Evolutionary conservation across 2,888 invertebrate genomes (phyloP).

Genomic region (Nesidiocoris tenuis): DNA sequence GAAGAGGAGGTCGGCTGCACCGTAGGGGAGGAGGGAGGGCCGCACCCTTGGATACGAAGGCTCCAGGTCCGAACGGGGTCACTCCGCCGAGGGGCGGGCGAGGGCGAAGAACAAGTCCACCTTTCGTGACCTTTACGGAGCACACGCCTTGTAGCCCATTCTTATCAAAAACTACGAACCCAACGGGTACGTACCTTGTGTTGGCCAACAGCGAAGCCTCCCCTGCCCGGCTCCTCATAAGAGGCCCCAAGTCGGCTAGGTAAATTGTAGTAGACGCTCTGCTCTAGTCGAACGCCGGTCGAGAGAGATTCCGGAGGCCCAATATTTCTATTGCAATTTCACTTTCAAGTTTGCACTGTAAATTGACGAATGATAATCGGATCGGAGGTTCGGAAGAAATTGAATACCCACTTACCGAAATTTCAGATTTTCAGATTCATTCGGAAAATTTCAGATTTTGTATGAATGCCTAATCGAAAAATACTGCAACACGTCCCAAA

Average conservation of each 20-base stretch:
- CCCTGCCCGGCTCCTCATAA: too few relatives aligned
- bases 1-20: not conserved
- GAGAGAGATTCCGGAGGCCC: not conserved
- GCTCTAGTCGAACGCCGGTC: not conserved
- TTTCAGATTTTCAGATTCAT: too few relatives aligned
- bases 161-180: not conserved
- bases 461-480: too few relatives aligned
- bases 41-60: not conserved
- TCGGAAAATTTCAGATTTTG: too few relatives aligned
- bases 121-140: slow-evolving; percentile 24
- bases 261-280: not conserved
- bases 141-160: not conserved
- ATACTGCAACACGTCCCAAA: too few relatives aligned
- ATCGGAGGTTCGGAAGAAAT: too few relatives aligned
- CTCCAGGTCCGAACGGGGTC: not conserved
- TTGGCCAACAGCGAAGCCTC: not conserved
- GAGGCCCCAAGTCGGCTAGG: not conserved
- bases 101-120: slow-evolving; percentile 26
- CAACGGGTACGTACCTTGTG: not conserved
- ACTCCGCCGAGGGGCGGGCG: not conserved
- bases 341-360: too few relatives aligned
- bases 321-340: too few relatives aligned
- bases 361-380: too few relatives aligned
- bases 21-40: not conserved
- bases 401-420: too few relatives aligned